phyloP scores from a whole-genome alignment of 2,888 invertebrate species.

The Neoitamus cyanurus region DNA sequence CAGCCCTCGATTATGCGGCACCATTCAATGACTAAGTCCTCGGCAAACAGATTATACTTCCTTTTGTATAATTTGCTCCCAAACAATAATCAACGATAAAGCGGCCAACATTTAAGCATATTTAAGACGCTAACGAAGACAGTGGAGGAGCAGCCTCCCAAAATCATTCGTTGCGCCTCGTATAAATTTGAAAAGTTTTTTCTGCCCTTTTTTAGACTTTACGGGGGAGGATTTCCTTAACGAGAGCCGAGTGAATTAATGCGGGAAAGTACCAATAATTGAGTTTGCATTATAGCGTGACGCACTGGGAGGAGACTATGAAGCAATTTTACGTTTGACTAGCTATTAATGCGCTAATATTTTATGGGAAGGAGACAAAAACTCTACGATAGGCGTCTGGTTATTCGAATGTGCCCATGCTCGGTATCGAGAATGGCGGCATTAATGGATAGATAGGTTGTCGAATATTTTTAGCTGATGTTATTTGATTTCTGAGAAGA shows the following conservation, averaged over 20 bases:
- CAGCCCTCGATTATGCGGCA: background rate
- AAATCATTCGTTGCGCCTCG: constrained; percentile 8
- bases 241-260: constrained; percentile 32
- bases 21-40: constrained; percentile 39
- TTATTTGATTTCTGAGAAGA: background rate
- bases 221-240: constrained; percentile 28
- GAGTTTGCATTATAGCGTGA: constrained; percentile 40
- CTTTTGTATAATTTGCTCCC: constrained; percentile 45
- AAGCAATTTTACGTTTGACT: constrained; percentile 67
- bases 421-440: background rate
- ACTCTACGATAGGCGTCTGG: background rate
- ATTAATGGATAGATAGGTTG: background rate
- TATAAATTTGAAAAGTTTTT: background rate
- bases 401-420: background rate
- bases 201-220: background rate
- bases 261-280: constrained; percentile 40
- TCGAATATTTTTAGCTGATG: background rate
- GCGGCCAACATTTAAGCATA: constrained; percentile 18
- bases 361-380: background rate
- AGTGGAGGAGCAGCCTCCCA: background rate
- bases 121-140: constrained; percentile 36
- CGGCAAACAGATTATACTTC: constrained; percentile 46
- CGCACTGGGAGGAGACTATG: constrained; percentile 60
- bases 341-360: constrained; percentile 67
- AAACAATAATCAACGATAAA: constrained; percentile 43